Conservation (phyloP, 2,113 vertebrate genomes). For the Lontra canadensis region DNA sequence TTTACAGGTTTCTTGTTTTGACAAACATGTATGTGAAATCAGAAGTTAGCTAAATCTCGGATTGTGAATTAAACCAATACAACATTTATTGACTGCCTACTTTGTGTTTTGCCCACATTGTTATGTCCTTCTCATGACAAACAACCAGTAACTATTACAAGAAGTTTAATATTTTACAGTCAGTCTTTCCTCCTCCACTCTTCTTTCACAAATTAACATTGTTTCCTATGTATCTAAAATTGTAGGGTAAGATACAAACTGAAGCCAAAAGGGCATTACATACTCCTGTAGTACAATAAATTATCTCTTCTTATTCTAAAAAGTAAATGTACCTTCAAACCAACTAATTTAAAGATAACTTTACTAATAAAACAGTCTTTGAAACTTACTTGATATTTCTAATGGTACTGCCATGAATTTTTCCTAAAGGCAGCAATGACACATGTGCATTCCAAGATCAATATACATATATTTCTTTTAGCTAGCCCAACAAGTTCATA, state of each 20-base stretch:
- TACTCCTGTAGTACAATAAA: not conserved
- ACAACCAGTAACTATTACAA: not conserved
- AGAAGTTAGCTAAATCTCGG: not conserved
- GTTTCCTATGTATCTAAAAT: not conserved
- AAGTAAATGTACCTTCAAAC: not conserved
- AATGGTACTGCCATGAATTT: not conserved
- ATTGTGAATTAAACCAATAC: not conserved
- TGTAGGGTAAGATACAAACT: not conserved
- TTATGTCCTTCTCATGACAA: not conserved
- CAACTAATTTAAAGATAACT: not conserved
- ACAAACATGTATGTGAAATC: not conserved
- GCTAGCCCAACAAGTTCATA: not conserved
- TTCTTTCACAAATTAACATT: slow-evolving; percentile 44
- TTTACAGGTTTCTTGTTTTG: not conserved
- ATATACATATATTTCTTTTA: not conserved
- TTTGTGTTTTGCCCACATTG: not conserved
- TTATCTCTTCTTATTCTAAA: not conserved
- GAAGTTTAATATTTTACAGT: not conserved
- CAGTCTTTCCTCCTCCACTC: not conserved
- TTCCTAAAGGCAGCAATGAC: not conserved
- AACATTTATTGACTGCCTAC: not conserved
- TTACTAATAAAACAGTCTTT: not conserved
- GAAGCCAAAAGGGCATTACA: not conserved
- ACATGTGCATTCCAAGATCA: not conserved
- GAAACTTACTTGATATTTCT: not conserved